Conservation (phyloP, 2,797 vertebrate species). For the Bovichtus diacanthus region DNA sequence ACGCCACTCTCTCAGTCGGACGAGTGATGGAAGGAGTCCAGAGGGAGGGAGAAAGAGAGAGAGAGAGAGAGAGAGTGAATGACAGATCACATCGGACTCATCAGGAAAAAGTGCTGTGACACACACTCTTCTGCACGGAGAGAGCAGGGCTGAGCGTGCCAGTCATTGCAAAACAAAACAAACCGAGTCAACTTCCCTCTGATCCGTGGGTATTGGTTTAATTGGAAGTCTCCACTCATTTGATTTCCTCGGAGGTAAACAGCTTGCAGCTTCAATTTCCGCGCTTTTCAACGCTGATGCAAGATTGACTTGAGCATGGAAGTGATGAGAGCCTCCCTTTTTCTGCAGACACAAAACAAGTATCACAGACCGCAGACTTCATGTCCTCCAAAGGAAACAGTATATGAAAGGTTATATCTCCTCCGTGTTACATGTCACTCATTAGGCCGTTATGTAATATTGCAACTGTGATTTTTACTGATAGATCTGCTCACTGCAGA, state of each 20-base stretch:
- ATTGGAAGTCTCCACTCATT: constrained; percentile 59
- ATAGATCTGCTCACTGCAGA: constrained; percentile 11
- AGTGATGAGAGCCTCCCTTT: constrained; percentile 25
- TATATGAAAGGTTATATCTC: background rate
- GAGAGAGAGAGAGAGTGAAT: constrained; percentile 65
- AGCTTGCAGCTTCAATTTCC: constrained; percentile 42
- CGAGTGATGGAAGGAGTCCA: constrained; percentile 77
- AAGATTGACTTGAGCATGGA: constrained; percentile 39
- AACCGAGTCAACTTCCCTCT: constrained; percentile 51
- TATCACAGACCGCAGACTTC: background rate
- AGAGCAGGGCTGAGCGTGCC: constrained; percentile 32
- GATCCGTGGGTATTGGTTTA: constrained; percentile 53
- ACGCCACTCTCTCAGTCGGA: constrained; percentile 70
- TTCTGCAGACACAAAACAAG: constrained; percentile 25
- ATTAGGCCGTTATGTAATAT: background rate
- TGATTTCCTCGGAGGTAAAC: constrained; percentile 61
- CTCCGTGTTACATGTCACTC: constrained; percentile 18
- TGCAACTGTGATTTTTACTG: constrained; percentile 11
- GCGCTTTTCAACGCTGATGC: constrained; percentile 34
- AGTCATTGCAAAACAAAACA: constrained; percentile 55
- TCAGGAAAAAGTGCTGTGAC: constrained; percentile 75
- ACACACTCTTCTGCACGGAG: constrained; percentile 56
- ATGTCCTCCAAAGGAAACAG: background rate
- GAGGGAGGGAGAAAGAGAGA: no score
- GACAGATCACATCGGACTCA: constrained; percentile 75